Evolutionary conservation across 2,888 invertebrate genomes (phyloP).

Genomic region (Lymantria dispar): DNA sequence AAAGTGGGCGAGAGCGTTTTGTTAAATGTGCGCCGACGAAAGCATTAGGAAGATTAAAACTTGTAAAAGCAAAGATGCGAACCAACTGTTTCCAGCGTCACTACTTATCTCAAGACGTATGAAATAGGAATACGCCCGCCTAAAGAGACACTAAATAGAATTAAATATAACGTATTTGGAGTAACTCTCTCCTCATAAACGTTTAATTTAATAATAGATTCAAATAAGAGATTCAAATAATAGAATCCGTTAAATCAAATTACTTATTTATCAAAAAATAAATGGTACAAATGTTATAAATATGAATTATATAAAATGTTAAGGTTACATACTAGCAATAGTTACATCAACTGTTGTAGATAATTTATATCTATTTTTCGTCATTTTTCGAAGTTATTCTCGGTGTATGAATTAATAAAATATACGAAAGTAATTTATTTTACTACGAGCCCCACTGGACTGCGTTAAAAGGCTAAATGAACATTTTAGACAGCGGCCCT

Average conservation of each 20-base stretch:
- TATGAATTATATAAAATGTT: background rate
- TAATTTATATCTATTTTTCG: background rate
- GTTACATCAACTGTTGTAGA: background rate
- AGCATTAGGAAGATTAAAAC: slow-evolving; percentile 80
- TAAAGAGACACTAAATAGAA: slow-evolving; percentile 1
- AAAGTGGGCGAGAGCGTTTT: slow-evolving; percentile 54
- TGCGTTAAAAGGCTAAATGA: background rate
- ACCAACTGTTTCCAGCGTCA: slow-evolving; percentile 43
- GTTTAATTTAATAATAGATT: no score
- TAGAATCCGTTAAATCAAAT: no score
- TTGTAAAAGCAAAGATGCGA: slow-evolving; percentile 69
- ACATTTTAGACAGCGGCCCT: background rate
- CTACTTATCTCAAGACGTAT: slow-evolving; percentile 24
- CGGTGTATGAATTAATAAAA: background rate
- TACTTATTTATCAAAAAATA: no score
- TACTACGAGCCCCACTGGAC: background rate
- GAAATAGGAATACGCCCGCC: slow-evolving; percentile 23
- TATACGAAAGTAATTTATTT: background rate
- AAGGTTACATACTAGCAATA: background rate
- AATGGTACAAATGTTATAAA: background rate
- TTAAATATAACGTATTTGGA: background rate
- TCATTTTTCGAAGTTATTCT: background rate
- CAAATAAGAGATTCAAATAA: no score
- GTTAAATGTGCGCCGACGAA: slow-evolving; percentile 58
- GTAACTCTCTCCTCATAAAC: background rate